Base-by-base conservation (phyloP, 1,140 invertebrate species). In the Charaxes varanes region DNA sequence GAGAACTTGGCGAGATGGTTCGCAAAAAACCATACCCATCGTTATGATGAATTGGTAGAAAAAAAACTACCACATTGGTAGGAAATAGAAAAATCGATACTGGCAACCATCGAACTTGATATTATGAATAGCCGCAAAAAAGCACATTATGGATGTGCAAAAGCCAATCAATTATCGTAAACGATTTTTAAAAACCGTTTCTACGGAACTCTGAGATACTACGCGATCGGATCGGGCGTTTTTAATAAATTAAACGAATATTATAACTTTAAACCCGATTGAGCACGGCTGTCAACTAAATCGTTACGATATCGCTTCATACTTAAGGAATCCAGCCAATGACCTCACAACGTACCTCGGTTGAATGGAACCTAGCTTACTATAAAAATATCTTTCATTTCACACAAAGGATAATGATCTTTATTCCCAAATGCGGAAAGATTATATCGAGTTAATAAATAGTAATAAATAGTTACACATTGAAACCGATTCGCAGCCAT, bases 221-320 rank as follows among this genome's bases (percentile, higher is more conserved):
- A 1, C 17, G 1, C 14, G 14, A 1, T 6, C 7, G 7, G 17
- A 11, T 11, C 16, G 17, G 11, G 6, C 19, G 14, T 36, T 47
- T 41, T 28, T 41, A 46, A 49, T 49, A 57, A 55, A 50, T 55
- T 55, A 57, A 52, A 40, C 37, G 53, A 44, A 46, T 55, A 51
- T 52, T 54, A 53, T 57, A 59, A 59, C 26, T 53, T 53, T 56
- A 53, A 52, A 43, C 21, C 33, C 43, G 37, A 69, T 65, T 55
- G 40, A 41, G 19, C 52, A 69, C 60, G 65, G 34, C 50, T 63
- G 60, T 69, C 62, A 57, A 44, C 62, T 62, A 43, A 55, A 55
- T 58, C 47, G 53, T 54, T 58, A 37, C 44, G 49, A 55, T 57
- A 60, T 54, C 44, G 50, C 40, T 54, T 53, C 56, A 62, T 62